A percentile compares a stretch with the other conserved stretches of the same genome.
Conservation (phyloP, 30 jellyfish, hydroid and myxozoan species). For the Aurelia sp. region DNA sequence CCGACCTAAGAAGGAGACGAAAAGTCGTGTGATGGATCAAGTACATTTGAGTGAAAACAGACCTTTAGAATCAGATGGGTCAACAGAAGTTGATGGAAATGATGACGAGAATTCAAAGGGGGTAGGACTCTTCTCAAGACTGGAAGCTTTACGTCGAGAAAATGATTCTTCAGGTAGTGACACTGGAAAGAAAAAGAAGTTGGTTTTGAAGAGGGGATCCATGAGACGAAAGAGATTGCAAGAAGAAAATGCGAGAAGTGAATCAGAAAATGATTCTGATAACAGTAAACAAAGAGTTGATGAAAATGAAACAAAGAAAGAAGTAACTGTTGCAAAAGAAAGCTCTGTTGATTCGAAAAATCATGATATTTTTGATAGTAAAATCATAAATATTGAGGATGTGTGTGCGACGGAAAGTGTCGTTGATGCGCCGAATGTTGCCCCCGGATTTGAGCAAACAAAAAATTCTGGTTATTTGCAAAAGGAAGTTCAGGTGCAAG, state of each 20-base stretch:
- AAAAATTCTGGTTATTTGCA: neutral
- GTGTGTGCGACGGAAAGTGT: neutral
- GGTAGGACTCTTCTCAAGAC: slow-evolving; percentile 1
- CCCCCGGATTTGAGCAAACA: slow-evolving; percentile 4
- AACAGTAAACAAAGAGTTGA: neutral
- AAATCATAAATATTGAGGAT: neutral
- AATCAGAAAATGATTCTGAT: neutral
- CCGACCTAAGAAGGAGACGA: slow-evolving; percentile 4
- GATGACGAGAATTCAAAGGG: slow-evolving; percentile 20
- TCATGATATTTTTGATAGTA: neutral
- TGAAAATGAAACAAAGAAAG: neutral
- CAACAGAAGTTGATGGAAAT: slow-evolving; percentile 21
- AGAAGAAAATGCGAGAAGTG: slow-evolving; percentile 1
- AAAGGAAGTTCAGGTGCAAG: neutral
- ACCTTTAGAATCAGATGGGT: neutral
- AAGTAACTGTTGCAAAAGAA: neutral
- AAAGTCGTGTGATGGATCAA: slow-evolving; percentile 14
- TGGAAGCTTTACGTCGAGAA: slow-evolving; percentile 26
- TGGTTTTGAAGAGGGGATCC: slow-evolving; percentile 70
- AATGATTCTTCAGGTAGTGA: slow-evolving; percentile 60
- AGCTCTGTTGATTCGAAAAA: neutral
- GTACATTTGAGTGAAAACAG: slow-evolving; percentile 16
- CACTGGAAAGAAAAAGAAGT: slow-evolving; percentile 55
- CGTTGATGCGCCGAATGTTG: neutral
- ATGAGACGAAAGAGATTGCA: slow-evolving; percentile 48